A percentile compares a stretch with the other conserved stretches of the same genome.
Conservation (phyloP, 2,797 vertebrate species). For the Emydoidea blandingii region DNA sequence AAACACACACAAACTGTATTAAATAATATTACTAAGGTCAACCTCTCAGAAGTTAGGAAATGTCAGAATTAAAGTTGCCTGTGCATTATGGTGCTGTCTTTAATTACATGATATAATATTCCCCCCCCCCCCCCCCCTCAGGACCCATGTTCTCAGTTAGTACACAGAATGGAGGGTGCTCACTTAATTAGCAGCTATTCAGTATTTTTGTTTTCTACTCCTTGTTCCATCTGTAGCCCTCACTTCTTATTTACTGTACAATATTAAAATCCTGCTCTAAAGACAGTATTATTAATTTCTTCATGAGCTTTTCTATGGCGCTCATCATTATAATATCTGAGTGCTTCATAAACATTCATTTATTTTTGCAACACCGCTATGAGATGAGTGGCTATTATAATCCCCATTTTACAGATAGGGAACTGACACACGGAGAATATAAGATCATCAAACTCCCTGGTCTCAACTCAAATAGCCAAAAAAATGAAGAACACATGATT, state of each 20-base stretch:
- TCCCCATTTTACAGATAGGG: background rate
- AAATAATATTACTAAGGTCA: background rate
- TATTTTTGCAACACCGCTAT: too few species aligned
- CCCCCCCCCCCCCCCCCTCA: background rate
- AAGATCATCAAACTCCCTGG: background rate
- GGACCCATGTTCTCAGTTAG: background rate
- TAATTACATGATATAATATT: background rate
- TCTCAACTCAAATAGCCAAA: background rate
- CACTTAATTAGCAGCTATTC: background rate
- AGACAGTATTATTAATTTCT: background rate
- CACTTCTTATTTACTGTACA: background rate
- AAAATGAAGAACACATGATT: background rate
- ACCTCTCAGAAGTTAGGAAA: background rate
- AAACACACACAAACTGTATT: background rate
- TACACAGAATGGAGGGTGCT: background rate
- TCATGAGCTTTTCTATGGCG: background rate
- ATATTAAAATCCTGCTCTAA: background rate
- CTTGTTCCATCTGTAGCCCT: background rate
- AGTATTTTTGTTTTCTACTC: background rate
- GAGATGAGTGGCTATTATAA: background rate
- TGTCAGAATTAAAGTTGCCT: background rate
- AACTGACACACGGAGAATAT: background rate
- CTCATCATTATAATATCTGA: background rate
- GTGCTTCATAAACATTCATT: background rate
- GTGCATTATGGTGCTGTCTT: background rate